Conservation (phyloP, 2,113 vertebrate genomes). For the Scomber scombrus region DNA sequence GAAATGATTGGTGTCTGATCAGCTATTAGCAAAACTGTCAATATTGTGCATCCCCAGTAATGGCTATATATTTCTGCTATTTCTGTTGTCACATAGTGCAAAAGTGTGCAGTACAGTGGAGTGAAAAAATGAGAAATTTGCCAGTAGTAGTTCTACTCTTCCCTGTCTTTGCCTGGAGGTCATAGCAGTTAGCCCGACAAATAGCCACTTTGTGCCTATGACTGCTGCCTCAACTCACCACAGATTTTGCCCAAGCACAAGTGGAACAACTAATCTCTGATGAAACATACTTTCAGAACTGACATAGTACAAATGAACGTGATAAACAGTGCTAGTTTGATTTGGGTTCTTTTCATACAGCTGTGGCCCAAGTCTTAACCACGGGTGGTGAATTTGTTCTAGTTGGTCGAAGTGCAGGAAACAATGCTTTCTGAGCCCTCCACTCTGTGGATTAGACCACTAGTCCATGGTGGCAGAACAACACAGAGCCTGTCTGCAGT, state of each 20-base stretch:
- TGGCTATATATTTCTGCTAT: background rate
- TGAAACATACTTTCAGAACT: background rate
- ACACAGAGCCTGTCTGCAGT: background rate
- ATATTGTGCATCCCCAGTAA: background rate
- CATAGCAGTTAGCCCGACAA: background rate
- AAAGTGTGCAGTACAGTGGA: background rate
- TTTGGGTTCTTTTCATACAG: background rate
- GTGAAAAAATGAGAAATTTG: background rate
- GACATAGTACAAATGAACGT: background rate
- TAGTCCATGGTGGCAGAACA: background rate
- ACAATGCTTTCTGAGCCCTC: background rate
- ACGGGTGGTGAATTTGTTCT: background rate
- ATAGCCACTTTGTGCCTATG: slow-evolving; percentile 1
- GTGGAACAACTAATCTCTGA: background rate
- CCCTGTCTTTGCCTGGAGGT: background rate
- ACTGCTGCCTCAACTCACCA: background rate
- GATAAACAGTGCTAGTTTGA: background rate
- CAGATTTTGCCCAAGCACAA: background rate
- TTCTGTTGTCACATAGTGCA: background rate
- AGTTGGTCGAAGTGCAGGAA: background rate
- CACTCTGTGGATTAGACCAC: background rate
- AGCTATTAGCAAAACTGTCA: background rate
- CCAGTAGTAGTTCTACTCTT: background rate
- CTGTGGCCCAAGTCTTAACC: background rate
- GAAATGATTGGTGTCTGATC: background rate